Base-by-base conservation (phyloP, 2,888 invertebrate species). In the Caenorhabditis parvicauda region DNA sequence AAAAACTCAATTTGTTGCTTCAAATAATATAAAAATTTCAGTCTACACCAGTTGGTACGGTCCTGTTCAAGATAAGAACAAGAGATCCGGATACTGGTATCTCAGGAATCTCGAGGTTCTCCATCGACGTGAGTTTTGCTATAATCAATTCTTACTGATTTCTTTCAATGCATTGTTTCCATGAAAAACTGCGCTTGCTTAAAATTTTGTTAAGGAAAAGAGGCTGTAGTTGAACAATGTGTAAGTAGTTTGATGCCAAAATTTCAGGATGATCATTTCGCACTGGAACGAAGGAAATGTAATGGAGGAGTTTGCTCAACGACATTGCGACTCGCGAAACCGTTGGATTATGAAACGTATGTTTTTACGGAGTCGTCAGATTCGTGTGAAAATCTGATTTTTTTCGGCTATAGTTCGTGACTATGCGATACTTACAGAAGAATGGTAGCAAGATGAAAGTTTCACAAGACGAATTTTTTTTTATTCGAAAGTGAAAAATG, bases 71-170 rank as follows among this genome's bases (percentile, higher is more conserved):
- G 22, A 38, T 75, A 5, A 44, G 62, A 35, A 67, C 70, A 2
- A 41, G 51, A 12, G 75, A 75, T 46, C 61, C 67, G 9, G 75
- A 75, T 55, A 70, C 70, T 4, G 75, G 75, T 2, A 62, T 75
- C 42, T 71, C 70, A 3, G 74, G 75, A 4, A 59, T 74, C 38
- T 67, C 64, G 21, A 46, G 63, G 38, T 75, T 70, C 45, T 69
- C 66, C 2, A 29, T 71, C 9, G 63, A 63, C 25, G 54, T 54
- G 17, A 61, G 37, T 53, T 57, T 38, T 21, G 22, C 25, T 1
- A 48, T n/a, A n/a, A n/a, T n/a, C n/a, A n/a, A n/a, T n/a, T n/a
- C n/a, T n/a, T n/a, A n/a, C n/a, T n/a, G n/a, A n/a, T n/a, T n/a
- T n/a, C n/a, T n/a, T n/a, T n/a, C n/a, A n/a, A n/a, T n/a, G n/a